Base-by-base conservation (phyloP, 2,113 vertebrate species). In the Dendropsophus ebraccatus region DNA sequence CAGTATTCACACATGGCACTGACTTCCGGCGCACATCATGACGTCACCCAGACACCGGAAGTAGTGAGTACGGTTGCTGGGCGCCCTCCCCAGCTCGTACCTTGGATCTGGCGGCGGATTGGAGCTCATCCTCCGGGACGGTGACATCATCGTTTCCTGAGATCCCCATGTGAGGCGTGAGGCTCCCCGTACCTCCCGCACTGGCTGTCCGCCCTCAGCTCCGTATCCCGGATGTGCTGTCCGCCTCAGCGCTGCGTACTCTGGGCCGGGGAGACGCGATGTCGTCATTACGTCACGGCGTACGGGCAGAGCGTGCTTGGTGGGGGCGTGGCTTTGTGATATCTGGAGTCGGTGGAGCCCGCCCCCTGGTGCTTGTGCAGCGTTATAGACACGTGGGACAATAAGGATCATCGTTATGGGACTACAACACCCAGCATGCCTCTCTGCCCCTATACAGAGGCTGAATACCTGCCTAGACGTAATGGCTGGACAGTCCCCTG, bases 161-260 rank as follows among this genome's bases (percentile, higher is more conserved):
- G 50, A 84, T 14, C 54, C 82, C 82, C 82, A 84, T 84, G 54
- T 58, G 45, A 16, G 25, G 73, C 5, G 23, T 9, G 77, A 23
- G 30, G 77, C 32, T 14, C 35, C 6, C 0, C 11, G 76, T 6
- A 5, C 14, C 76, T 13, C 16, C 2, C 5, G 32, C 1, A 14
- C n/a, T 2, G 4, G 9, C 4, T 75, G 4, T 28, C 0, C n/a
- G 73, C 1, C 32, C 35, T 72, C 7, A 7, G 28, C 14, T 28
- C 73, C 3, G n/a, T 30, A 4, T 28, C 73, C 72, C n/a, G 2
- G 35, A 17, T 17, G 13, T 41, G 32, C 35, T 32, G 23, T 21
- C 32, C 41, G 65, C 30, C 30, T 41, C 8, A 3, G 41, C 41
- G 3, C 41, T 41, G 41, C 4, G n/a, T n/a, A n/a, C n/a, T n/a